These are phyloP conservation scores for Cheilosia grossa DNA, from an alignment of 2,888 invertebrate species.

Conservation along the genomic window DNA sequence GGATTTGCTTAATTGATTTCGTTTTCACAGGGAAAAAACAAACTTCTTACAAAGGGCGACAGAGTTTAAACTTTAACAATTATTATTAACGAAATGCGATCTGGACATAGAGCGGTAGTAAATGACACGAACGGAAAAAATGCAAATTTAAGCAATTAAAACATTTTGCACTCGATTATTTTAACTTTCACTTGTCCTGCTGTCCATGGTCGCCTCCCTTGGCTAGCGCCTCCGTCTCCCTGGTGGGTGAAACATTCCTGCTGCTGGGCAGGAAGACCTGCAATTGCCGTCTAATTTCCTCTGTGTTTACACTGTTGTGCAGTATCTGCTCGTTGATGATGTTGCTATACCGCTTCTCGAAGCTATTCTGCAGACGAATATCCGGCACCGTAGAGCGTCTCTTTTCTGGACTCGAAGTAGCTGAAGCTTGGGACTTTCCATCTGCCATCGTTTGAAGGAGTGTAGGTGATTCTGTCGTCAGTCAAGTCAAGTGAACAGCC, in stretches of 20 bases:
- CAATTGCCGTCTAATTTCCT: constrained; percentile 86
- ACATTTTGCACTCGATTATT: constrained; percentile 1
- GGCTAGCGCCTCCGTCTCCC: constrained; percentile 36
- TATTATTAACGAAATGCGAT: not conserved
- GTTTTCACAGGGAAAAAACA: not conserved
- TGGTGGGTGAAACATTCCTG: constrained; percentile 76
- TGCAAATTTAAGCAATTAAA: constrained; percentile 25
- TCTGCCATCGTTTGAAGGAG: constrained; percentile 41
- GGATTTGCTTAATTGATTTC: constrained; percentile 46
- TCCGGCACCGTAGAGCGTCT: constrained; percentile 69
- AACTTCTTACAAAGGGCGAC: not conserved
- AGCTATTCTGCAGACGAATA: constrained; percentile 80
- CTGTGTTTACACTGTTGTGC: constrained; percentile 82
- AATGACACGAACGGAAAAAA: not conserved
- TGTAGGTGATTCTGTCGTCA: constrained; percentile 8
- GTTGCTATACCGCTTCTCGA: constrained; percentile 82
- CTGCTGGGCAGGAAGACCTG: constrained; percentile 88
- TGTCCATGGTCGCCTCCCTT: not conserved
- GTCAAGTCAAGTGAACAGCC: constrained; percentile 50
- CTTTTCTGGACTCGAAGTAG: constrained; percentile 60
- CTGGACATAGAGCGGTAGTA: not conserved
- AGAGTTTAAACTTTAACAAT: constrained; percentile 10
- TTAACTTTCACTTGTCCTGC: not conserved
- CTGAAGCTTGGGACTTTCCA: constrained; percentile 17
- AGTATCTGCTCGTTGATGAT: constrained; percentile 82